These are phyloP conservation scores for Matsumurasca onukii DNA, from an alignment of 1,140 invertebrate genomes.

Conservation along the genomic window DNA sequence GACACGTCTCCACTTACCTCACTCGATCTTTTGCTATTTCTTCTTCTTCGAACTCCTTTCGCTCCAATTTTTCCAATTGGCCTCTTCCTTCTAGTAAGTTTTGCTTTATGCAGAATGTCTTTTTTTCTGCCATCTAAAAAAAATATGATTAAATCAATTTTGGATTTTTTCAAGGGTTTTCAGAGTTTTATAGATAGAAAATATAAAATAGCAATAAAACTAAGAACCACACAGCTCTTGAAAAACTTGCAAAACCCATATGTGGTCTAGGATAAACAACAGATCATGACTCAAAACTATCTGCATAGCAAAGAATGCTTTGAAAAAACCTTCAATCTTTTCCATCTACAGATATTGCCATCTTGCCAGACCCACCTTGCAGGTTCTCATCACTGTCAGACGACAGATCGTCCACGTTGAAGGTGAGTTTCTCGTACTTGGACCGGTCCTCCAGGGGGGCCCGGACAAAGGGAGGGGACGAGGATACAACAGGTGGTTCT, in stretches of 20 bases:
- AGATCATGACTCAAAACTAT: no score
- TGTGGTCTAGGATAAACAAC: no score
- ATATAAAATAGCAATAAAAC: no score
- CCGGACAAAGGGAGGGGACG: slow-evolving; percentile 59
- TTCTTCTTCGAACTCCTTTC: slow-evolving; percentile 32
- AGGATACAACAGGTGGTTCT: slow-evolving; percentile 39
- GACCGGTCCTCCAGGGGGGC: slow-evolving; percentile 69
- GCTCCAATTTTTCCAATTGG: slow-evolving; percentile 19
- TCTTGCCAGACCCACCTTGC: slow-evolving; percentile 3
- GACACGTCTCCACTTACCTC: slow-evolving; percentile 51
- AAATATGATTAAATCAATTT: no score
- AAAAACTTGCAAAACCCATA: no score
- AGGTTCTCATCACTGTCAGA: slow-evolving; percentile 47
- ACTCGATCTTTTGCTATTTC: slow-evolving; percentile 38
- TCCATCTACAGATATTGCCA: no score
- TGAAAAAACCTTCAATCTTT: no score
- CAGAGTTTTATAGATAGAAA: no score
- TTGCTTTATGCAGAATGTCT: slow-evolving; percentile 8
- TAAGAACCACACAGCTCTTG: no score
- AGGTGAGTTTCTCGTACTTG: slow-evolving; percentile 76
- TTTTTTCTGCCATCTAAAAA: slow-evolving; percentile 10
- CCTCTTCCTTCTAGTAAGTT: slow-evolving; percentile 25
- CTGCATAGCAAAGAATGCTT: no score
- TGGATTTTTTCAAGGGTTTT: no score
- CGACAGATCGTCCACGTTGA: slow-evolving; percentile 56